A percentile compares a stretch with the other conserved stretches of the same genome.
Evolutionary conservation across 1,140 invertebrate genomes (phyloP).

Genomic region (Mylabris phalerata): DNA sequence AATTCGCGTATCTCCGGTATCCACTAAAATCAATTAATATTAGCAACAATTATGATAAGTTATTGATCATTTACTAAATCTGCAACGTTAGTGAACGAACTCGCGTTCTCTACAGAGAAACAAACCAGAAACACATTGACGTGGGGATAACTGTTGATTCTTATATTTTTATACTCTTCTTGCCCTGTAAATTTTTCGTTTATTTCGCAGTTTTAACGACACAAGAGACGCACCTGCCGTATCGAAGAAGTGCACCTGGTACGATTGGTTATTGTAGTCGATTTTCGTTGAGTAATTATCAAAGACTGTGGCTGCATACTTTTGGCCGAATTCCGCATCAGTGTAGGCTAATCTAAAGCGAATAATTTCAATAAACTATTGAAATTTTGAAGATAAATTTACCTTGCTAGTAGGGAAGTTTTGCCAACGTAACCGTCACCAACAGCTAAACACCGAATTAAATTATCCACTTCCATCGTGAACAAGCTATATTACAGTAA

Average conservation of each 20-base stretch:
- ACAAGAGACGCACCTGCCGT: conserved; percentile 8
- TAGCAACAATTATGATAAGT: background rate
- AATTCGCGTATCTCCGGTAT: conserved; percentile 11
- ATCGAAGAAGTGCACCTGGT: conserved; percentile 10
- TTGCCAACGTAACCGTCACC: conserved; percentile 19
- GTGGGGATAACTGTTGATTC: conserved; percentile 4
- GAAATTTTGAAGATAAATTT: background rate
- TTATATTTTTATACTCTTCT: conserved; percentile 11
- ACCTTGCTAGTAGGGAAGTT: conserved; percentile 12
- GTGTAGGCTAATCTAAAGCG: conserved; percentile 3
- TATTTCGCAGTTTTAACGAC: background rate
- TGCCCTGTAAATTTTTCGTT: conserved; percentile 9
- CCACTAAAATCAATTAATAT: conserved; percentile 11
- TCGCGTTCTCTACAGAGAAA: conserved; percentile 10
- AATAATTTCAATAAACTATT: background rate
- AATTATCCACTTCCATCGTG: background rate
- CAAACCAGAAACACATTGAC: conserved; percentile 15
- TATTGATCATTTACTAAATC: conserved; percentile 5
- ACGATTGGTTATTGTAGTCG: conserved; percentile 4
- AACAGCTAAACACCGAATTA: conserved; percentile 11
- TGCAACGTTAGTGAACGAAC: conserved; percentile 12
- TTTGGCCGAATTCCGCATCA: background rate
- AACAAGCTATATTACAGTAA: background rate
- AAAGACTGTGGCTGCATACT: conserved; percentile 12
- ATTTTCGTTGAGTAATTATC: conserved; percentile 8